These are phyloP conservation scores for Harlomillsia oculata DNA, from an alignment of 1,140 invertebrate genomes.

Conservation along the genomic window DNA sequence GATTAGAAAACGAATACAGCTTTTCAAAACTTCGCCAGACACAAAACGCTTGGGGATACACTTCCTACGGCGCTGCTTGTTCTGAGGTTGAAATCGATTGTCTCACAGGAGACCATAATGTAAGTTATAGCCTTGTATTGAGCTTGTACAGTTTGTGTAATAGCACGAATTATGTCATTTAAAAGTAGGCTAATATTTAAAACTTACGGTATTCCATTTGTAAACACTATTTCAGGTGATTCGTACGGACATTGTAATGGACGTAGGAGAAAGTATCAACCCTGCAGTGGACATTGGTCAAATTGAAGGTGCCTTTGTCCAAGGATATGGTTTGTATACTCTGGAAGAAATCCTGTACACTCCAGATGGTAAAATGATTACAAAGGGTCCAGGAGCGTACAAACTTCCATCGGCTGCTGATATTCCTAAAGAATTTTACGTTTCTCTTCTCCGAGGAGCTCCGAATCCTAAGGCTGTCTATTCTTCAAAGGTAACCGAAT, in stretches of 20 bases:
- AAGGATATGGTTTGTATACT: constrained; percentile 55
- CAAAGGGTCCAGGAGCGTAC: constrained; percentile 54
- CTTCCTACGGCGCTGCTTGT: constrained; percentile 66
- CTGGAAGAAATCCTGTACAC: constrained; percentile 54
- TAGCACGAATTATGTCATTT: too few species aligned
- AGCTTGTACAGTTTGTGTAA: too few species aligned
- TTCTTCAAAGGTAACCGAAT: constrained; percentile 53
- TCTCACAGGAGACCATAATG: constrained; percentile 73
- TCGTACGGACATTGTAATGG: constrained; percentile 60
- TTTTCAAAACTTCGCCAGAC: not conserved
- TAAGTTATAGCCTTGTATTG: constrained; percentile 35
- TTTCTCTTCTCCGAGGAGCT: constrained; percentile 51
- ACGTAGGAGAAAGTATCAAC: constrained; percentile 57
- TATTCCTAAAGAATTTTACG: constrained; percentile 54
- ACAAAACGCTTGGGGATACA: constrained; percentile 66
- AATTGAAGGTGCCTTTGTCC: constrained; percentile 59
- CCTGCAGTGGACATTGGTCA: constrained; percentile 61
- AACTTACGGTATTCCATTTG: too few species aligned
- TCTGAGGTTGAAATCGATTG: constrained; percentile 79
- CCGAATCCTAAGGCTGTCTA: constrained; percentile 55
- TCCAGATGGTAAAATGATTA: constrained; percentile 48
- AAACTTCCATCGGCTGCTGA: constrained; percentile 52
- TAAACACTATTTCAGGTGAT: too few species aligned
- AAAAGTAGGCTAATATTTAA: too few species aligned
- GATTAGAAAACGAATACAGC: constrained; percentile 42